Evolutionary conservation across 2,888 invertebrate genomes (phyloP).

Genomic region (Parnassius orleans): DNA sequence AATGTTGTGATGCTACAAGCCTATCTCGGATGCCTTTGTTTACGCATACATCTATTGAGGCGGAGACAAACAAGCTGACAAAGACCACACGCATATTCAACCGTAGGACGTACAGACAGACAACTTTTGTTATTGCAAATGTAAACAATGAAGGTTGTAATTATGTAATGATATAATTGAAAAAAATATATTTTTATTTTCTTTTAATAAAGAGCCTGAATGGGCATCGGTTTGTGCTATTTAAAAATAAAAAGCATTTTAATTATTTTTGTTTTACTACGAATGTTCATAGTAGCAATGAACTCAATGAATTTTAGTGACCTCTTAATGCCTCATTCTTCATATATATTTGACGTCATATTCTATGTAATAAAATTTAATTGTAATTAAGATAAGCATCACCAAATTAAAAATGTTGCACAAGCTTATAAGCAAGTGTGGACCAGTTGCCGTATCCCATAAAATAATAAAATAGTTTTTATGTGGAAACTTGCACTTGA

Average conservation of each 20-base stretch:
- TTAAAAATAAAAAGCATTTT: too few relatives aligned
- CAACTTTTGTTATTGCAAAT: background rate
- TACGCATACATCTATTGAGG: conserved; percentile 46
- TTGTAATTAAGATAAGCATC: conserved; percentile 36
- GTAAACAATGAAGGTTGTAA: background rate
- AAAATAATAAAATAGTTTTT: conserved; percentile 22
- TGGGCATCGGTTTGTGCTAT: too few relatives aligned
- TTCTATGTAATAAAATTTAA: conserved; percentile 38
- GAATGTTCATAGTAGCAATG: too few relatives aligned
- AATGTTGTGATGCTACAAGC: conserved; percentile 38
- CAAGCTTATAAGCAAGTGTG: conserved; percentile 1
- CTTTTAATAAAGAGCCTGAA: too few relatives aligned
- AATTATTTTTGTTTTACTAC: too few relatives aligned
- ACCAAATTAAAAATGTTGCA: conserved; percentile 34
- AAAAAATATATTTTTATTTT: background rate
- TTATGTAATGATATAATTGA: background rate
- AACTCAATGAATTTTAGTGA: conserved; percentile 20
- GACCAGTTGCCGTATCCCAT: conserved; percentile 8
- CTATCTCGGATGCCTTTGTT: conserved; percentile 50
- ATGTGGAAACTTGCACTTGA: conserved; percentile 34
- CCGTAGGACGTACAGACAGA: conserved; percentile 32
- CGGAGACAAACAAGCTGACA: conserved; percentile 36
- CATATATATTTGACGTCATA: conserved; percentile 33
- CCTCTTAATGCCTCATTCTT: conserved; percentile 19
- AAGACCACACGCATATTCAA: conserved; percentile 38